Evolutionary conservation across 1,140 invertebrate species (phyloP), one percentile per base, ranked within the genome.

Genomic region (Aphidius gifuensis): DNA sequence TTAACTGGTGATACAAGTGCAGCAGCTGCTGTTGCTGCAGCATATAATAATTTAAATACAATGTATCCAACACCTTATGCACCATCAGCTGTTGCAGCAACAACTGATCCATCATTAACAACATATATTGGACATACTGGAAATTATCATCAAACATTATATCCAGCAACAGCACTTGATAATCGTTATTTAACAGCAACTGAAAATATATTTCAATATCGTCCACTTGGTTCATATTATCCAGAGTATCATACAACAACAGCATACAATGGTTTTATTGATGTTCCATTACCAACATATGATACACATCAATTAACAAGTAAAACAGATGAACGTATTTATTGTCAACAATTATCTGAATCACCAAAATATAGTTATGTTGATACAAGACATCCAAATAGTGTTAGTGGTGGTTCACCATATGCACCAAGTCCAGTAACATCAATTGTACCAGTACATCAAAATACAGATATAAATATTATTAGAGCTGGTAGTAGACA

Each of bases 161-260:
- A 94, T 74, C 85, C 89, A 5, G 85, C 89, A 0, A 82, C 86
- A 4, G 84, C 87, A 5, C 79, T 90, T 68, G 90, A 91, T 70
- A 90, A 91, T 70, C 65, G 79, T 64, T 91, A 90, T 71, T 76
- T 91, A 16, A 83, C 88, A 8, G 83, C 86, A 0, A 88, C 91
- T 6, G 92, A 94, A 68, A 93, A 93, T 71, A 83, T 94, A 61
- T 92, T 94, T 78, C 91, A 94, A 74, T 93, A 93, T 78, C 86
- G 92, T 47, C 89, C 91, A 1, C 73, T 90, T 3, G 85, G 87
- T 21, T 85, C 86, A 2, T 92, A 92, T 70, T 92, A 92, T 67
- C 85, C 88, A 0, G 88, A 92, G 23, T 93, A 93, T 71, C 89
- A 90, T 49, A 76, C 82, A 38, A 77, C 85, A 16, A 81, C 82